phyloP scores from a whole-genome alignment of 2,797 vertebrate species.

The Ciconia nigra region DNA sequence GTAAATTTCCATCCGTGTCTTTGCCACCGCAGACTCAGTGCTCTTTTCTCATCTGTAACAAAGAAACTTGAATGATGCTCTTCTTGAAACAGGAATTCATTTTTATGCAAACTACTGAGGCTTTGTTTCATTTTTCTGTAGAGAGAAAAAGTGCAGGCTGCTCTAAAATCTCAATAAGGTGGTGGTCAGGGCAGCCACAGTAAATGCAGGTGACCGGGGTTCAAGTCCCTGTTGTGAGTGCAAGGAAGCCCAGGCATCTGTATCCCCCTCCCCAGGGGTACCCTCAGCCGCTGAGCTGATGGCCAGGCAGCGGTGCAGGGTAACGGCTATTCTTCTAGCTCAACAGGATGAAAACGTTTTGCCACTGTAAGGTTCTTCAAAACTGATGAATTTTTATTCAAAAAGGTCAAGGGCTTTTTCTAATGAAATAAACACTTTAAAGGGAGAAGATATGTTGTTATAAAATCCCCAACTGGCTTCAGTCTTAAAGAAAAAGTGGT shows the following conservation, averaged over 20 bases:
- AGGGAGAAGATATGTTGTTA: background rate
- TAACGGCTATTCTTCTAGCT: background rate
- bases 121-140: background rate
- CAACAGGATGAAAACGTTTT: background rate
- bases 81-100: background rate
- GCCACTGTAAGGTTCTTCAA: background rate
- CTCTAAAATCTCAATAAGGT: background rate
- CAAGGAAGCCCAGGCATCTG: background rate
- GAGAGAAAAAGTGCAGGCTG: background rate
- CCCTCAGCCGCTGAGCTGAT: background rate
- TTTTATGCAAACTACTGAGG: background rate
- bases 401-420: background rate
- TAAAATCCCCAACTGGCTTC: background rate
- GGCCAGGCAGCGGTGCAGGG: background rate
- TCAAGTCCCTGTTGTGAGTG: background rate
- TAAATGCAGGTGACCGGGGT: background rate
- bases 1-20: background rate
- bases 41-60: background rate
- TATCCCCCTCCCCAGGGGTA: background rate
- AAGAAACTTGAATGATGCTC: background rate
- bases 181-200: background rate
- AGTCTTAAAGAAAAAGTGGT: background rate
- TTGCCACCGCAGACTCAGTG: rapidly evolving
- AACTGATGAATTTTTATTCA: background rate
- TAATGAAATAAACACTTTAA: background rate